phyloP scores from a whole-genome alignment of 2,797 vertebrate genomes.

The Lagocephalus sceleratus region DNA sequence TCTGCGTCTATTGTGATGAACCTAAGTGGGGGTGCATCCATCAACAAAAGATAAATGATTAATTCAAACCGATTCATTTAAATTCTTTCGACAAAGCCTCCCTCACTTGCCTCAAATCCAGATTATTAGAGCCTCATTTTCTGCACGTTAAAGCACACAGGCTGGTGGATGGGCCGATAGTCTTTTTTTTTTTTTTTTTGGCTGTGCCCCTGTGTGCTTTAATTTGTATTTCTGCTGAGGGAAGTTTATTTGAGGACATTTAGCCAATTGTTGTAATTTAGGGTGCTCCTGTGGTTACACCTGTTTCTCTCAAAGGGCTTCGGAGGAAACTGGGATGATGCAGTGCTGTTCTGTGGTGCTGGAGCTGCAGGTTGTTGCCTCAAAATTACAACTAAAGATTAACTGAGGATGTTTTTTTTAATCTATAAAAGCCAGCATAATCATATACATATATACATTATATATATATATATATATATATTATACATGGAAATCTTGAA shows the following conservation, averaged over 20 bases:
- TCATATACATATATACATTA: constrained; percentile 5
- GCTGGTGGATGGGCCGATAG: constrained; percentile 58
- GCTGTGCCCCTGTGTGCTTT: constrained; percentile 69
- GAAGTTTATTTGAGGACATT: constrained; percentile 81
- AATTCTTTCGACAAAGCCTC: constrained; percentile 77
- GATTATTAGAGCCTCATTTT: constrained; percentile 74
- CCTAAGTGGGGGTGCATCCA: constrained; percentile 82
- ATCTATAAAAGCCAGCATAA: constrained; percentile 6
- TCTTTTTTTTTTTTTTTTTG: constrained; percentile 55
- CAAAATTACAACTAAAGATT: constrained; percentile 15
- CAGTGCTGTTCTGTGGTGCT: constrained; percentile 39
- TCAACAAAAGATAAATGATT: constrained; percentile 86
- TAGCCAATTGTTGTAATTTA: constrained; percentile 79
- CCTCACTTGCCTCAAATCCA: constrained; percentile 69
- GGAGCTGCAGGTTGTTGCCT: constrained; percentile 36
- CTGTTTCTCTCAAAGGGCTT: constrained; percentile 60
- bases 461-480: constrained; percentile 1
- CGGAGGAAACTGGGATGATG: constrained; percentile 38
- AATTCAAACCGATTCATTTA: constrained; percentile 84
- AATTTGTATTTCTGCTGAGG: constrained; percentile 80
- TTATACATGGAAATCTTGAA: too few species aligned
- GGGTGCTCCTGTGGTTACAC: constrained; percentile 61
- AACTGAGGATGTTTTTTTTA: constrained; percentile 8
- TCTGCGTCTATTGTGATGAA: constrained; percentile 81
- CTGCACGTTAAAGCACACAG: constrained; percentile 69